Percentiles rank a stretch among this genome's conserved stretches.
phyloP scores from a whole-genome alignment of 2,113 vertebrate genomes.

The Donacobius atricapilla region DNA sequence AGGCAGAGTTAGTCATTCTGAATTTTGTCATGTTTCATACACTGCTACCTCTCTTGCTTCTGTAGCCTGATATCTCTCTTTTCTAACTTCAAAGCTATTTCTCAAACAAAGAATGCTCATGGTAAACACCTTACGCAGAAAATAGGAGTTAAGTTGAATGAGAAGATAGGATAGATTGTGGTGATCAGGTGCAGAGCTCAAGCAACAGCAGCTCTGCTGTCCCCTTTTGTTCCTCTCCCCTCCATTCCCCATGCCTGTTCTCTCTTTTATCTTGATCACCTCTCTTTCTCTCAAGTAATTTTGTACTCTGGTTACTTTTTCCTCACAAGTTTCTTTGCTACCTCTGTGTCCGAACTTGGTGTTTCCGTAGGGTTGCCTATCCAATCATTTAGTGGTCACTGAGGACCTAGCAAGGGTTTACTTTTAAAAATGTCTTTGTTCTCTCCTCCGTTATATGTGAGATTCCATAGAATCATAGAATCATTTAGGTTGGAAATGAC shows the following conservation, averaged over 20 bases:
- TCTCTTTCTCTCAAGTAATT: background rate
- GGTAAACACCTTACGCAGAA: background rate
- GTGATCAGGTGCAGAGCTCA: background rate
- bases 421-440: background rate
- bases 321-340: background rate
- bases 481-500: background rate
- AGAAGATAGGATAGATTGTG: background rate
- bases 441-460: background rate
- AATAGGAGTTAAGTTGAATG: background rate
- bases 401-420: background rate
- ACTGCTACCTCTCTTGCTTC: background rate
- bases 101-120: background rate
- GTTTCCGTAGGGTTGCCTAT: background rate
- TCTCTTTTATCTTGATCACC: background rate
- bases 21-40: background rate
- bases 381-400: background rate
- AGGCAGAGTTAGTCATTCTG: background rate
- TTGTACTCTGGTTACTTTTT: background rate
- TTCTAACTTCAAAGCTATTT: slow-evolving; percentile 6
- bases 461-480: background rate
- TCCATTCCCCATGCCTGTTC: background rate
- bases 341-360: background rate
- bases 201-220: background rate
- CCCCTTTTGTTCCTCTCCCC: background rate
- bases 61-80: background rate